Base-by-base conservation (phyloP, 2,888 invertebrate genomes). In the Cotesia congregata region DNA sequence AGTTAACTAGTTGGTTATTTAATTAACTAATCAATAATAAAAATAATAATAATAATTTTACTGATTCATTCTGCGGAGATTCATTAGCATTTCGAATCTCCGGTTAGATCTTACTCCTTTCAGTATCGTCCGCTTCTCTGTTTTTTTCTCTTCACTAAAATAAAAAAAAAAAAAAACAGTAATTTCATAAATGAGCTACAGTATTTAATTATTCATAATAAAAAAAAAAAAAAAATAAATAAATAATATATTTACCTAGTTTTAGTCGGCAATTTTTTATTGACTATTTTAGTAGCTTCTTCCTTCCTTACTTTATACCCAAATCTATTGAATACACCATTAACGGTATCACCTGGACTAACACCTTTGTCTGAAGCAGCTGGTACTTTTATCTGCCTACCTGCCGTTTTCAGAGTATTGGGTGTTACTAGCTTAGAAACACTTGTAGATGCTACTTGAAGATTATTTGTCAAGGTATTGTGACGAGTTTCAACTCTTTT, bases 51-150 rank as follows among this genome's bases (percentile, higher is more conserved):
- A 38, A 59, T 67, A n/a, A 6, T n/a, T 59, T 67, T 30, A 73
- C 5, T 17, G 38, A 41, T 81, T 82, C 5, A 91, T 82, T 80
- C 92, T 92, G 30, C 94, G 91, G 87, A 93, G 91, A 82, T 92
- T 90, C 94, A 94, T 95, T 83, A 94, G 93, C 74, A 95, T 86
- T 75, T 95, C 94, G 82, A 95, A 95, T 65, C 95, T 90, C 61
- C 94, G 90, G 87, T 95, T 95, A 0, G 93, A 93, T 60, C 95
- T 90, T 0, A 95, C 94, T 0, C 94, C 94, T 79, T 93, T 93
- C 0, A 94, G 90, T 5, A 91, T 85, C 41, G 84, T 84, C 70
- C 93, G 90, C 67, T 87, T 90, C 74, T 91, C 90, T 17, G 88
- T 89, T 74, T 91, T 89, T 20, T 90, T 86, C 76, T 88, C 90